These are phyloP conservation scores for Champsocephalus esox DNA, from an alignment of 2,797 vertebrate species.

Conservation along the genomic window DNA sequence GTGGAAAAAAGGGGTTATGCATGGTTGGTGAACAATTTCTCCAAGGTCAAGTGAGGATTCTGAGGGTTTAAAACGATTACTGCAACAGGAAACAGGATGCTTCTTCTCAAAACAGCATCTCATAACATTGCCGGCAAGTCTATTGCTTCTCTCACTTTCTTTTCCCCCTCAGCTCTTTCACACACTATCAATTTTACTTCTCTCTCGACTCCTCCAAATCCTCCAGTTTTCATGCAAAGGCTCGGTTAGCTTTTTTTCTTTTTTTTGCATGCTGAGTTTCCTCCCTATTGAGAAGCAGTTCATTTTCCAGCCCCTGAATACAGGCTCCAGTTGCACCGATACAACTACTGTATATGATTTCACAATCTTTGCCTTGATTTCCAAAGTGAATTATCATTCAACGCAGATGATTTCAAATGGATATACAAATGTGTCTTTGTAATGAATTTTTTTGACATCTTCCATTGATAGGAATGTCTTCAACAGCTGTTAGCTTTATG, in stretches of 20 bases:
- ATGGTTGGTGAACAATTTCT: slow-evolving; percentile 60
- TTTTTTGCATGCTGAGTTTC: slow-evolving; percentile 55
- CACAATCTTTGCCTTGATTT: slow-evolving; percentile 27
- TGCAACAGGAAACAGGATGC: slow-evolving; percentile 79
- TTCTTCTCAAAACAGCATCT: slow-evolving; percentile 74
- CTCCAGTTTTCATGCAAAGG: slow-evolving; percentile 72
- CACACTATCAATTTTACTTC: slow-evolving; percentile 75
- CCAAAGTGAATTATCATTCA: slow-evolving; percentile 39
- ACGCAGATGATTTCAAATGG: slow-evolving; percentile 24
- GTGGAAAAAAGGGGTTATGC: slow-evolving; percentile 15
- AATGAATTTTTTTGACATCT: slow-evolving; percentile 54
- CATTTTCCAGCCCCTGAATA: slow-evolving; percentile 55
- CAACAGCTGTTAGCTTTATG: slow-evolving; percentile 52
- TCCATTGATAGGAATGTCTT: slow-evolving; percentile 68
- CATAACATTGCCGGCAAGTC: slow-evolving; percentile 66
- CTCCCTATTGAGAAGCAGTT: slow-evolving; percentile 61
- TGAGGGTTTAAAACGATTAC: slow-evolving; percentile 67
- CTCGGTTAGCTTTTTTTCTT: slow-evolving; percentile 61
- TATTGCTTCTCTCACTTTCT: slow-evolving; percentile 73
- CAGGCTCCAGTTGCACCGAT: slow-evolving; percentile 43
- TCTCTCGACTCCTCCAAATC: slow-evolving; percentile 71
- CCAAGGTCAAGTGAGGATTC: slow-evolving; percentile 73
- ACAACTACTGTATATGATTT: slow-evolving; percentile 32
- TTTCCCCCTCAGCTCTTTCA: slow-evolving; percentile 72
- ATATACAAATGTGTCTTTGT: slow-evolving; percentile 23